A percentile compares a stretch with the other conserved stretches of the same genome.
phyloP scores from a whole-genome alignment of 30 jellyfish, hydroid and myxozoan species.

The Hydractinia echinata region DNA sequence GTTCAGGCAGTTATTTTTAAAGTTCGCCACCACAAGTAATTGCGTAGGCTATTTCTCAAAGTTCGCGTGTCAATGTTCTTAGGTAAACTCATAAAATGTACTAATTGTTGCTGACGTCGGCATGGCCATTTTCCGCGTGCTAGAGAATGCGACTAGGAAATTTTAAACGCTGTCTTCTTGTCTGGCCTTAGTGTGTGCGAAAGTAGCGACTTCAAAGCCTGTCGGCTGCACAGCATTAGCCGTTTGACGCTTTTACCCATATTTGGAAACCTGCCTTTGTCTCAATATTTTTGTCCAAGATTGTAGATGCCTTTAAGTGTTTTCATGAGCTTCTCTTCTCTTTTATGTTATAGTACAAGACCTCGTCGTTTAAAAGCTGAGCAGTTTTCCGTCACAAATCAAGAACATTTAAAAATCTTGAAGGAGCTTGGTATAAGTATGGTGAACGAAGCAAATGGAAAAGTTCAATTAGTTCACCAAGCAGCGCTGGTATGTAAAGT shows the following conservation, averaged over 20 bases:
- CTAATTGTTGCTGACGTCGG: no score
- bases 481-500: slow-evolving; percentile 75
- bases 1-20: no score
- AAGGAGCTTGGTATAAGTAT: slow-evolving; percentile 82
- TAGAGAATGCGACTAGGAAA: no score
- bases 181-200: background rate
- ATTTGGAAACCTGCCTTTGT: background rate
- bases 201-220: background rate
- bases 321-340: background rate
- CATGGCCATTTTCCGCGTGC: no score
- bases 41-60: no score
- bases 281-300: no score
- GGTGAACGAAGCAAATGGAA: slow-evolving; percentile 64
- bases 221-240: background rate
- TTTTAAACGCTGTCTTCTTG: no score
- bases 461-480: slow-evolving; percentile 88
- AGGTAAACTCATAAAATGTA: no score
- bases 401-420: slow-evolving; percentile 56
- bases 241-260: no score
- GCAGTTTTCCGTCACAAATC: slow-evolving; percentile 68
- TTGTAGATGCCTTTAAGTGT: background rate
- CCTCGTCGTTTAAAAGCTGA: slow-evolving; percentile 77
- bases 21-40: no score
- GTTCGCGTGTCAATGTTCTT: no score
- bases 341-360: slow-evolving; percentile 32